Percentiles rank a stretch among this genome's conserved stretches.
These are phyloP conservation scores for Ardeotis arabs DNA, from an alignment of 2,113 vertebrate genomes.

Conservation along the genomic window DNA sequence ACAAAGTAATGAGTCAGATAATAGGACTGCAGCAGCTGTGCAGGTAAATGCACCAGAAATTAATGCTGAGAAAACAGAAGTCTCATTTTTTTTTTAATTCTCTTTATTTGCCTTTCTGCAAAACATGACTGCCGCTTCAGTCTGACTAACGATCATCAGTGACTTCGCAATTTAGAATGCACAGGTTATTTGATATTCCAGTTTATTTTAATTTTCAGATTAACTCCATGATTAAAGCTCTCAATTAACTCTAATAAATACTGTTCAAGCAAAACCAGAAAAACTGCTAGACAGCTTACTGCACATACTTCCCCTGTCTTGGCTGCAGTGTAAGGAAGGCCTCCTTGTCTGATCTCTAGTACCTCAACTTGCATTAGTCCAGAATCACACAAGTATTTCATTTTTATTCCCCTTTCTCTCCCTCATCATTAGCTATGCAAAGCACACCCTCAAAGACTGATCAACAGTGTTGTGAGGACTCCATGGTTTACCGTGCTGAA, in stretches of 20 bases:
- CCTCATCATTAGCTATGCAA: neutral
- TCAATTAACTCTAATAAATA: conserved; percentile 13
- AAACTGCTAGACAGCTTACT: neutral
- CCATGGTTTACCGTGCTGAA: neutral
- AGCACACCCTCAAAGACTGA: neutral
- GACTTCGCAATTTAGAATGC: conserved; percentile 5
- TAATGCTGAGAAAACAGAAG: conserved; percentile 2
- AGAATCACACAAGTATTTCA: neutral
- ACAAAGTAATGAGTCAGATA: conserved; percentile 48
- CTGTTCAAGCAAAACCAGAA: neutral
- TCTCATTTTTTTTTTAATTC: neutral
- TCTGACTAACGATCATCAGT: neutral
- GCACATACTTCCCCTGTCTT: neutral
- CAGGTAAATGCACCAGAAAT: neutral
- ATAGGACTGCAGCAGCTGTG: conserved; percentile 17
- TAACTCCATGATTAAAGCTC: conserved; percentile 39
- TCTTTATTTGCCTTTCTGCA: conserved; percentile 14
- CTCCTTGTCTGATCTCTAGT: neutral
- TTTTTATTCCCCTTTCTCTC: neutral
- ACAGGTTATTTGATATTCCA: neutral
- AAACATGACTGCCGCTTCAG: neutral
- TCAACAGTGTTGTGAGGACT: neutral
- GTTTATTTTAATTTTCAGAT: conserved; percentile 35
- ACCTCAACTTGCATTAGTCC: neutral
- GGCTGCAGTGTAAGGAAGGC: neutral